These are phyloP conservation scores for Maniola hyperantus DNA, from an alignment of 2,888 invertebrate genomes.

Conservation along the genomic window DNA sequence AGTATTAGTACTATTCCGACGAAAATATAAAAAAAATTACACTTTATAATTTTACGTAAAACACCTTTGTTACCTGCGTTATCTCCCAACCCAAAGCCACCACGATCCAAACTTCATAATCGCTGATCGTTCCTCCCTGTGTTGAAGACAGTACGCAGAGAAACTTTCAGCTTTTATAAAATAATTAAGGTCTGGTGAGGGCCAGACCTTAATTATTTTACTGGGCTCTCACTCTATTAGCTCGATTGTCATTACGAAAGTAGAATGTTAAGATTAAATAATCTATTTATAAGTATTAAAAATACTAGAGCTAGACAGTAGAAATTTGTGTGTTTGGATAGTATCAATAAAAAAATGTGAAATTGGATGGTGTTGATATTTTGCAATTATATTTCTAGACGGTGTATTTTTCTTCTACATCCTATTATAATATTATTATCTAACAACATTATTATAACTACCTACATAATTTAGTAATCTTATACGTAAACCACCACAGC, in stretches of 20 bases:
- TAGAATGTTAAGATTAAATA: conserved; percentile 27
- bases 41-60: too few species aligned
- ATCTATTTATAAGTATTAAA: conserved; percentile 33
- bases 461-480: background rate
- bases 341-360: background rate
- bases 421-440: background rate
- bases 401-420: conserved; percentile 6
- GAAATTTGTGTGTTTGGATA: conserved; percentile 26
- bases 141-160: too few species aligned
- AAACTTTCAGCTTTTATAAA: too few species aligned
- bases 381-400: background rate
- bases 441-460: background rate
- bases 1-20: too few species aligned
- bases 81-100: too few species aligned
- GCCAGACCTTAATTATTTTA: too few species aligned
- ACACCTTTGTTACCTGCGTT: too few species aligned
- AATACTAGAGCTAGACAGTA: conserved; percentile 17
- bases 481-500: conserved; percentile 17
- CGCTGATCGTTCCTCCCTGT: too few species aligned
- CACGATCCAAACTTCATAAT: too few species aligned
- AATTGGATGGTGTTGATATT: background rate
- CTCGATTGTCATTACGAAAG: conserved; percentile 28
- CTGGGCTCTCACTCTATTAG: too few species aligned
- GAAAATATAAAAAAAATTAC: too few species aligned
- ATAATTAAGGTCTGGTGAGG: too few species aligned